phyloP scores from a whole-genome alignment of 1,140 invertebrate genomes.

The Dendrolimus kikuchii region DNA sequence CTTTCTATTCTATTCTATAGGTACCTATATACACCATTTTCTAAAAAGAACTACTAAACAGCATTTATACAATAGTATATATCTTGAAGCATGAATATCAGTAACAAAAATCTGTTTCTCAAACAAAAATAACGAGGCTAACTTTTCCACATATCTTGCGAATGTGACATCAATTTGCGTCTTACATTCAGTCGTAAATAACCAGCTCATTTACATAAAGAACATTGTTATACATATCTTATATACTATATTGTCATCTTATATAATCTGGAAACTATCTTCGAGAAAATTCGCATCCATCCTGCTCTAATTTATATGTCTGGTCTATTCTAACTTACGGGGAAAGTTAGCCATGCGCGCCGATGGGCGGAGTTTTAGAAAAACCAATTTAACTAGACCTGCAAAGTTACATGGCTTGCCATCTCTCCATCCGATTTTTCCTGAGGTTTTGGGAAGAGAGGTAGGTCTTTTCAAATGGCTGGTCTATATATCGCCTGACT shows the following conservation, averaged over 20 bases:
- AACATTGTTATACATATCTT: conserved; percentile 50
- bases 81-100: too few relatives aligned
- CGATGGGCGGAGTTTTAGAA: conserved; percentile 51
- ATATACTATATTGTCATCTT: conserved; percentile 47
- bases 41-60: too few relatives aligned
- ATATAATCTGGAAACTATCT: conserved; percentile 59
- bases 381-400: conserved; percentile 39
- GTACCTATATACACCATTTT: too few relatives aligned
- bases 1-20: too few relatives aligned
- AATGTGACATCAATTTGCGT: conserved; percentile 46
- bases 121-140: neutral
- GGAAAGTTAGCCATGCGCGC: conserved; percentile 48
- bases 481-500: conserved; percentile 66
- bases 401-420: conserved; percentile 29
- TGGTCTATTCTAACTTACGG: conserved; percentile 34
- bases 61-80: too few relatives aligned
- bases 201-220: conserved; percentile 58
- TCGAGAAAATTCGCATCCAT: conserved; percentile 55
- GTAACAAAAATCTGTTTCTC: neutral
- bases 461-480: conserved; percentile 35
- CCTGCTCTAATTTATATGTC: conserved; percentile 50
- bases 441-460: conserved; percentile 18
- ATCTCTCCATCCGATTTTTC: conserved; percentile 28
- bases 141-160: conserved; percentile 40
- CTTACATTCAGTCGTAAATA: conserved; percentile 49